Base-by-base conservation (phyloP, 2,888 invertebrate species). In the Heliothis peltigera region DNA sequence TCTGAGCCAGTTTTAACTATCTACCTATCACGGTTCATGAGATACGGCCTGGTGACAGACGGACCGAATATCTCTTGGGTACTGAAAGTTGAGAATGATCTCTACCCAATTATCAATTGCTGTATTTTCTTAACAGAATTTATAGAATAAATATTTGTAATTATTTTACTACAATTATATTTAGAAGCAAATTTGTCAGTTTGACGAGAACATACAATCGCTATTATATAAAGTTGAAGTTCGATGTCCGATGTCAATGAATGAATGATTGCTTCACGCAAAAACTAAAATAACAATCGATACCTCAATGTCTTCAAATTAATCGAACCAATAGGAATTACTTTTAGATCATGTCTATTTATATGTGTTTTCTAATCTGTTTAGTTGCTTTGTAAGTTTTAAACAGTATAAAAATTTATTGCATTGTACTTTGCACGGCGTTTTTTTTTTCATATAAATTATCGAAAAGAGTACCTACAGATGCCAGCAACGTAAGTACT, bases 171-270 rank as follows among this genome's bases (percentile, higher is more conserved):
- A n/a, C n/a, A n/a, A n/a, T n/a, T n/a, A n/a, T n/a, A n/a, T n/a
- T n/a, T n/a, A n/a, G n/a, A n/a, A n/a, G n/a, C n/a, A n/a, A n/a
- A 4, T 22, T 12, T 15, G 15, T 35, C 4, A 12, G 12, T 35
- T 35, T 35, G 15, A 35, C 15, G 2, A 35, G 5, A 35, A 35
- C 4, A 15, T 15, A 15, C 10, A 3, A 12, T 32, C 12, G 32
- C 12, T 32, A 32, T 32, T 10, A 10, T 1, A 39, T n/a, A 15
- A n/a, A n/a, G 39, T n/a, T 39, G 39, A n/a, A 67, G 19, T 17
- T 60, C 22, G 17, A 60, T 52, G 12, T 10, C 25, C 52, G n/a
- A 35, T 35, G 47, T 10, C 15, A 52, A 21, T n/a, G 4, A 63
- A 10, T 28, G 12, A 54, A 48, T 19, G 8, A 32, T 48, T 17